Base-by-base conservation (phyloP, 2,888 invertebrate genomes). In the Coelopa pilipes region DNA sequence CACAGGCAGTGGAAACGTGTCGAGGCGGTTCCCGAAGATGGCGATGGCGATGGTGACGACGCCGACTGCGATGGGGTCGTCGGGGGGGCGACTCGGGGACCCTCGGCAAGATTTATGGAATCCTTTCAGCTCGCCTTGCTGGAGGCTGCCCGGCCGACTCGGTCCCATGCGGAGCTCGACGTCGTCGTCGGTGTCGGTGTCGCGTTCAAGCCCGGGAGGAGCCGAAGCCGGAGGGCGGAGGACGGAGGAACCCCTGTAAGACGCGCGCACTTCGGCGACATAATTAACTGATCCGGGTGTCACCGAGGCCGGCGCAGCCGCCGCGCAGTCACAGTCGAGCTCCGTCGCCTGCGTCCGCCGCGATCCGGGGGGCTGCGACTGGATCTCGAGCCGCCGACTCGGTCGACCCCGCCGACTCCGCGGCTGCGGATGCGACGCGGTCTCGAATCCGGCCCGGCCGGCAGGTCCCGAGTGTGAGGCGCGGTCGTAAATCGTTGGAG, bases 41-140 rank as follows among this genome's bases (percentile, higher is more conserved):
- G 34, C 34, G 34, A 34, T 34, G 34, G 34, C 7, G 34, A 4
- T 34, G 34, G 34, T 34, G 34, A 34, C 34, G 34, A 34, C 34
- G 7, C 2, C 34, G 34, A 34, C 7, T 2, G 34, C 7, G 34
- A 4, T 34, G 34, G 34, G 2, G 7, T 34, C 7, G 34, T 2
- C 7, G 34, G 34, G 34, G 34, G 34, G 34, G 34, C 34, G 7
- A 34, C 34, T 2, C 34, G 34, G 34, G 34, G 34, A 34, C 24
- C 19, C 50, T 60, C 19, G 12, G 45, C 34, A 80, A 83, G 83
- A 83, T 83, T 83, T 83, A 83, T 83, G 77, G 78, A 82, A 82
- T 83, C 84, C 84, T 83, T 84, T 83, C 83, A 83, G 83, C 83
- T 83, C 13, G 1, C 17, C 50, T 2, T 12, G 13, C 11, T 19